Conservation (phyloP, 1,140 invertebrate species). For the Eupeodes corollae region DNA sequence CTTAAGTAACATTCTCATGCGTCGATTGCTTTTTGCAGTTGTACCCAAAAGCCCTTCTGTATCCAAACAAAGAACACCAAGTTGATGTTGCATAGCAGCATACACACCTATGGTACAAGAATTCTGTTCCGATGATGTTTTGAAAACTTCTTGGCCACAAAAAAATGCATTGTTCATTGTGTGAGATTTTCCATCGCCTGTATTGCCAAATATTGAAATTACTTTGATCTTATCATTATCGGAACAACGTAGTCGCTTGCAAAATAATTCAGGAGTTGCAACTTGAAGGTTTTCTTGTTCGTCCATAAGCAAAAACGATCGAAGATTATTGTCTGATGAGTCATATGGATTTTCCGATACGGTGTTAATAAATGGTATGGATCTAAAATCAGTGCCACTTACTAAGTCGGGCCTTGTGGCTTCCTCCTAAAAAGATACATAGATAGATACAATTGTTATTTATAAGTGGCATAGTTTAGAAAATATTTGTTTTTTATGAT, state of each 20-base stretch:
- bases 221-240: slow-evolving; percentile 57
- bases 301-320: slow-evolving; percentile 44
- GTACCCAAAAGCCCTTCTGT: slow-evolving; percentile 58
- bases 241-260: slow-evolving; percentile 38
- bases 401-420: slow-evolving; percentile 16
- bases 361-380: slow-evolving; percentile 18
- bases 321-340: neutral
- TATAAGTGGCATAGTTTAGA: too few species aligned
- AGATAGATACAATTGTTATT: too few species aligned
- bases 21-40: slow-evolving; percentile 55
- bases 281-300: slow-evolving; percentile 44
- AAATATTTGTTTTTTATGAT: too few species aligned
- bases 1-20: slow-evolving; percentile 64
- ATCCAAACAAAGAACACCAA: slow-evolving; percentile 62
- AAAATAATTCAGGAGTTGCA: slow-evolving; percentile 41
- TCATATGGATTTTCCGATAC: neutral
- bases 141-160: slow-evolving; percentile 59
- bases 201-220: slow-evolving; percentile 79
- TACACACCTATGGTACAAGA: slow-evolving; percentile 74
- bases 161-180: slow-evolving; percentile 76
- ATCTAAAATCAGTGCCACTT: slow-evolving; percentile 18
- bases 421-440: slow-evolving; percentile 12
- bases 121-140: slow-evolving; percentile 56
- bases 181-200: slow-evolving; percentile 75
- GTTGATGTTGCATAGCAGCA: slow-evolving; percentile 57